Evolutionary conservation across 1,140 invertebrate genomes (phyloP).

Genomic region (Lepidotrigona ventralis): DNA sequence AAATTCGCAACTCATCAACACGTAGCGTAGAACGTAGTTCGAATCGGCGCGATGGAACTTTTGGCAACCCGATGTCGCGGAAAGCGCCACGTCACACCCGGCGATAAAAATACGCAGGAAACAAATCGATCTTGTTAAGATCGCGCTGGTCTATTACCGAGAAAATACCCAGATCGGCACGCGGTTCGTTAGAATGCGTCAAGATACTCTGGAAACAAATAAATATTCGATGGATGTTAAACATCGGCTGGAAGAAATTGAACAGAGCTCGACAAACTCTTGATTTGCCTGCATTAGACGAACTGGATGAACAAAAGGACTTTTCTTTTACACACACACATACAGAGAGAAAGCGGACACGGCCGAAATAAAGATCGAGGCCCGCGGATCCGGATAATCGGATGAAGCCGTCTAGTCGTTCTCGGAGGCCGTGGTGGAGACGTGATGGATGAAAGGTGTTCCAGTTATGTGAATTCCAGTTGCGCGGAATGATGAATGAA

Average conservation of each 20-base stretch:
- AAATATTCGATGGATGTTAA: no score
- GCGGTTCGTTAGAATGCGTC: neutral
- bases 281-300: neutral
- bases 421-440: slow-evolving; percentile 14
- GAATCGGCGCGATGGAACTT: neutral
- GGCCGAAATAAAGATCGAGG: slow-evolving; percentile 36
- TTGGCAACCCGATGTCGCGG: neutral
- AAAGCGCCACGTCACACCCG: neutral
- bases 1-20: neutral
- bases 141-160: no score
- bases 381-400: slow-evolving; percentile 48
- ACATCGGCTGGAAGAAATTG: no score
- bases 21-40: no score
- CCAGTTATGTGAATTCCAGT: slow-evolving; percentile 65
- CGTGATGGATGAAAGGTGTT: slow-evolving; percentile 66
- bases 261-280: neutral
- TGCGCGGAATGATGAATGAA: slow-evolving; percentile 64
- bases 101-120: neutral
- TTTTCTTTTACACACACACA: neutral
- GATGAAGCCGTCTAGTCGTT: slow-evolving; percentile 56
- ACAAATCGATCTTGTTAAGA: slow-evolving; percentile 6
- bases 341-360: slow-evolving; percentile 22
- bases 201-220: no score
- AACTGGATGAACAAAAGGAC: neutral
- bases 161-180: neutral